Base-by-base conservation (phyloP, 1,140 invertebrate genomes). In the Achroia grisella region DNA sequence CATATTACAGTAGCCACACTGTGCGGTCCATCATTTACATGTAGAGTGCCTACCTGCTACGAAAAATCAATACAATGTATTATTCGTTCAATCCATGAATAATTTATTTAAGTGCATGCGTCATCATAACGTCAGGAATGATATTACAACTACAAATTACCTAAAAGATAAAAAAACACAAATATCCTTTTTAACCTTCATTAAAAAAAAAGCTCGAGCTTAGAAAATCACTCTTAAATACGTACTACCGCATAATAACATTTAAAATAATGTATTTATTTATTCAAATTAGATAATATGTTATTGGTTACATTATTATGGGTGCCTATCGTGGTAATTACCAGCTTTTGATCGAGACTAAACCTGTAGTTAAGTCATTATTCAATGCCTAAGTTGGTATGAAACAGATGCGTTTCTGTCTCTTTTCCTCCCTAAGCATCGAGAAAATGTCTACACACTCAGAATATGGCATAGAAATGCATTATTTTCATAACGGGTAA, bases 321-420 rank as follows among this genome's bases (percentile, higher is more conserved):
- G n/a, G n/a, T n/a, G n/a, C n/a, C n/a, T n/a, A n/a, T 23, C 17
- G 6, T 6, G 17, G 17, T 23, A 23, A 23, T n/a, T 23, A 23
- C 6, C 17, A 23, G 2, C 2, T 2, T 2, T 23, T 23, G 17
- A 6, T 6, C 6, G 17, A 6, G 6, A 23, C 49, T 29, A 48
- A 33, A 49, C 52, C 44, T 56, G 51, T 44, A 50, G 48, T 58
- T 48, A 29, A 23, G 51, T 44, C 50, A 47, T 58, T 48, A 29
- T 13, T 14, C 11, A 35, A 33, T 10, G 39, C 33, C 8, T 45
- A 39, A 30, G 41, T n/a, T n/a, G n/a, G n/a, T 34, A 14, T 29
- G 32, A 54, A 35, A 43, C 45, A 15, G 32, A 35, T 35, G 27
- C 6, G 43, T 48, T 17, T 34, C 36, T 41, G 2, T 44, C 52